Conservation (phyloP, 2,888 invertebrate species). For the Sminthurides aquaticus region DNA sequence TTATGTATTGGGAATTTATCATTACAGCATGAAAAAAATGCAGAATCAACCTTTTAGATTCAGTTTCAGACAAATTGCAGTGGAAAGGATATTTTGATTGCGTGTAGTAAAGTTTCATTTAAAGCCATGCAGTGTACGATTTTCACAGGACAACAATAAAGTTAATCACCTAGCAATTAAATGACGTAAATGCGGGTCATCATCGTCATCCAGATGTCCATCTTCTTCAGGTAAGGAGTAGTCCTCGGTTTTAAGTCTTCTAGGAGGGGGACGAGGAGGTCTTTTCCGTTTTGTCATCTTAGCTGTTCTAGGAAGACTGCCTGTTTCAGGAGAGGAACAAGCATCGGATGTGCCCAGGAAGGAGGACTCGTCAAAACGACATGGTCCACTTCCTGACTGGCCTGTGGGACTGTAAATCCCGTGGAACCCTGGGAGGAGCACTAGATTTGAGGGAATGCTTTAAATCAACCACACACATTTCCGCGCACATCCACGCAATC, state of each 20-base stretch:
- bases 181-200: constrained; percentile 42
- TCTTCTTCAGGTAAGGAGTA: constrained; percentile 40
- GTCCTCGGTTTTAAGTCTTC: constrained; percentile 42
- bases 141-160: no score
- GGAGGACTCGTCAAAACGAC: constrained; percentile 42
- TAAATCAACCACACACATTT: no score
- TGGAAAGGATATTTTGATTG: no score
- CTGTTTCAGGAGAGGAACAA: constrained; percentile 43
- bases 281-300: constrained; percentile 43
- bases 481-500: no score
- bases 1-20: no score
- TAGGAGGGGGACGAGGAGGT: constrained; percentile 42
- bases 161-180: constrained; percentile 40
- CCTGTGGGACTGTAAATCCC: constrained; percentile 41
- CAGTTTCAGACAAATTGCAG: no score
- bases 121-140: no score
- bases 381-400: constrained; percentile 40
- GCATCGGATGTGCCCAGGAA: constrained; percentile 42
- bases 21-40: no score
- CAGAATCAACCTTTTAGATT: no score
- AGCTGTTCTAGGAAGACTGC: constrained; percentile 41
- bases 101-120: no score
- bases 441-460: background rate
- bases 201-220: constrained; percentile 33
- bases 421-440: constrained; percentile 32